Evolutionary conservation across 2,888 invertebrate species (phyloP).

Genomic region (Stenolophus ochropezus): DNA sequence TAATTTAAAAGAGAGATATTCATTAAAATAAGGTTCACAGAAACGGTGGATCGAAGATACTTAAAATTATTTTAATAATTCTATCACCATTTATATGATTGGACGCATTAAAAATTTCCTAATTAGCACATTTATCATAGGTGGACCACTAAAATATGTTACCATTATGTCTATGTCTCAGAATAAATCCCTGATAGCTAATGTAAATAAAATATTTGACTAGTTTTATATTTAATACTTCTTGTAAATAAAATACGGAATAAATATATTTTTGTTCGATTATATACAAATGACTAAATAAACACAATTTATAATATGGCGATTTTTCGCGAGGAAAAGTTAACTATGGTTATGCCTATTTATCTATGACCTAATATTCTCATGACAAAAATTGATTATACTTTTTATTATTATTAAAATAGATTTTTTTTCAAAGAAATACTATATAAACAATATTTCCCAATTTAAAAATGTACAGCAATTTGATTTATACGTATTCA

Average conservation of each 20-base stretch:
- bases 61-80: slow-evolving; percentile 29
- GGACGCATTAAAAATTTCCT: slow-evolving; percentile 51
- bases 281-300: slow-evolving; percentile 31
- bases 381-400: no score
- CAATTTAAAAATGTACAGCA: no score
- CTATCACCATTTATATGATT: slow-evolving; percentile 49
- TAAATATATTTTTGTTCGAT: slow-evolving; percentile 40
- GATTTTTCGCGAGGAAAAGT: no score
- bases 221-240: slow-evolving; percentile 26
- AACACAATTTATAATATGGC: background rate
- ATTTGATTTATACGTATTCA: no score
- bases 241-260: background rate
- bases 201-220: slow-evolving; percentile 19
- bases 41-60: slow-evolving; percentile 28
- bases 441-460: no score
- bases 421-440: no score
- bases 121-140: slow-evolving; percentile 53
- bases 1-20: slow-evolving; percentile 16
- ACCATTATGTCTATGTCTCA: slow-evolving; percentile 17
- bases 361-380: no score
- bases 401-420: no score
- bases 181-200: slow-evolving; percentile 5
- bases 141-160: slow-evolving; percentile 45
- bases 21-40: slow-evolving; percentile 12
- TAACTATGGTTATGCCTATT: no score